Evolutionary conservation across 1,140 invertebrate genomes (phyloP), one percentile per base, ranked within the genome.

Genomic region (Orussus abietinus): DNA sequence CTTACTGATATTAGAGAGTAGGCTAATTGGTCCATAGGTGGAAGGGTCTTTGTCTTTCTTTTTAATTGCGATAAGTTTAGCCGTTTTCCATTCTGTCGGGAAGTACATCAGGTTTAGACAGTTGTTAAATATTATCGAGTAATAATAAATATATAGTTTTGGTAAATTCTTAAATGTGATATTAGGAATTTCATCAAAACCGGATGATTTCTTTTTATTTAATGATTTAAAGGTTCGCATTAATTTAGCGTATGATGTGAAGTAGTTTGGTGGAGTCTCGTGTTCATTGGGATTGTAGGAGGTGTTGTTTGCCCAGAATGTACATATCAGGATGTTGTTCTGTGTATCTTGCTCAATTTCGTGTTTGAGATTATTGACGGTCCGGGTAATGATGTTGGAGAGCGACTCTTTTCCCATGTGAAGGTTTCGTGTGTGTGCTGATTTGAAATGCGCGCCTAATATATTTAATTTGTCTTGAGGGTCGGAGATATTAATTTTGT

Each of bases 191-290:
- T 38, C 35, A 14, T 55, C 49, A 11, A 13, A 7, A 0, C 45
- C 43, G 0, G 42, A 7, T 22, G 53, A 47, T 42, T 41, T 53
- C 39, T 53, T 45, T n/a, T 34, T 49, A n/a, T 44, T 55, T 13
- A 49, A 10, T 36, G 44, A 40, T 17, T 5, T 20, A 11, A 55
- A 19, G 12, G n/a, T n/a, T n/a, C n/a, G 6, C 6, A n/a, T 26
- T n/a, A 7, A n/a, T 26, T n/a, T 26, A 7, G 7, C 25, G 7
- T 7, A n/a, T 7, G 7, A 29, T 4, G 25, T 44, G 31, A 37
- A 37, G 5, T 44, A 38, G 19, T 31, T 17, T 7, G 7, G 7
- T 7, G 25, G 7, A 7, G 7, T 26, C 7, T 2, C 7, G 17
- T 28, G 9, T 1, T 5, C 33, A 2, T 1, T 28, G 5, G 39